phyloP scores from a whole-genome alignment of 2,113 vertebrate species.

The Fulmarus glacialis region DNA sequence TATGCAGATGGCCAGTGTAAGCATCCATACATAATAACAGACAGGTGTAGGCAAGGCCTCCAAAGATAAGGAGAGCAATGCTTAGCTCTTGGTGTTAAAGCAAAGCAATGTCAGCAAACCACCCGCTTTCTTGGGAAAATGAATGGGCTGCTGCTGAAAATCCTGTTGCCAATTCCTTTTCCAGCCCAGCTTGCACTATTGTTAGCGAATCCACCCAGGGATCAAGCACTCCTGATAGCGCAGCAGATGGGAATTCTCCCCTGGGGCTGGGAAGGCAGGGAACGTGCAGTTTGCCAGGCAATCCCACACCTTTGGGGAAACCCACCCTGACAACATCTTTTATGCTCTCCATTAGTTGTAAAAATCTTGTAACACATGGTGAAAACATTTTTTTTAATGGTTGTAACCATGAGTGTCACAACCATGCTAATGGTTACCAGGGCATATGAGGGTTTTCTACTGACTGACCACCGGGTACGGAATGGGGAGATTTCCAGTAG shows the following conservation, averaged over 20 bases:
- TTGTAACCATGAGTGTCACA: neutral
- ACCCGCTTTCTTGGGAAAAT: neutral
- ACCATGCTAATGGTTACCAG: neutral
- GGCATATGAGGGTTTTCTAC: neutral
- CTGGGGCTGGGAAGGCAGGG: neutral
- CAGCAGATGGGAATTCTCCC: neutral
- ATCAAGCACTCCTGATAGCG: neutral
- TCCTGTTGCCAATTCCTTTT: neutral
- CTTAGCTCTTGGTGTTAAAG: neutral
- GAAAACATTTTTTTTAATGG: neutral
- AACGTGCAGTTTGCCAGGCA: neutral
- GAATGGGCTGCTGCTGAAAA: neutral
- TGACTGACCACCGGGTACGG: neutral
- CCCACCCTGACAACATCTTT: neutral
- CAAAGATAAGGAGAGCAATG: neutral
- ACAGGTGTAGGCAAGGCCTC: neutral
- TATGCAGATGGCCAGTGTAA: neutral
- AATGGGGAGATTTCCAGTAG: neutral
- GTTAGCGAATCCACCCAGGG: neutral
- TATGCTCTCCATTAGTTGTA: neutral
- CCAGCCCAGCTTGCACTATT: neutral
- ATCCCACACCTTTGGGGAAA: neutral
- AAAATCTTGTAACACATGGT: neutral
- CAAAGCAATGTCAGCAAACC: neutral
- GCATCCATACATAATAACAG: neutral